Conservation (phyloP, 2,797 vertebrate species). For the Tauraco hartlaubi region DNA sequence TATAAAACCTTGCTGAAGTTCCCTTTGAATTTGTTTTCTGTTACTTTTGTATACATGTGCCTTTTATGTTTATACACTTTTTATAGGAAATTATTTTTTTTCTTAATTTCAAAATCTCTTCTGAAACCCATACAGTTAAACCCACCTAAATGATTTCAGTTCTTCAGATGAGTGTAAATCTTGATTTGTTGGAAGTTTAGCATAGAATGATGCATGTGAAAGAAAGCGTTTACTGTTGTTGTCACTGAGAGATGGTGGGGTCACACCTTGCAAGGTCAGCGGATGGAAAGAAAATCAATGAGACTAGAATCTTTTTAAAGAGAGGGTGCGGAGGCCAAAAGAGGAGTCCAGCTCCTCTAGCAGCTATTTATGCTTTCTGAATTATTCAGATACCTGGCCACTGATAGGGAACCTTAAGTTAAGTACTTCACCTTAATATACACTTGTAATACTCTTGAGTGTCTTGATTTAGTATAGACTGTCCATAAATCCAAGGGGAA, state of each 20-base stretch:
- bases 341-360: background rate
- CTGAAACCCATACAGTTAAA: background rate
- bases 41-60: background rate
- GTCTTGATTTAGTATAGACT: background rate
- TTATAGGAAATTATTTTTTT: background rate
- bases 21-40: constrained; percentile 54
- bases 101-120: background rate
- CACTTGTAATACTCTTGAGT: background rate
- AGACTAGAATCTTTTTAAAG: background rate
- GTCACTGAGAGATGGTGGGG: background rate
- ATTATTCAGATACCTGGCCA: background rate
- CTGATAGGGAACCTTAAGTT: background rate
- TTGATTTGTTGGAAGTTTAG: background rate
- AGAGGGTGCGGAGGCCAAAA: background rate
- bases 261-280: background rate
- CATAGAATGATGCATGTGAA: background rate
- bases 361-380: background rate
- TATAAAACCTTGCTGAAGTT: constrained; percentile 58
- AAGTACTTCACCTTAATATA: background rate
- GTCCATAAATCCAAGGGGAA: background rate
- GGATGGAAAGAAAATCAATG: constrained; percentile 1
- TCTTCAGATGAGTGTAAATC: background rate
- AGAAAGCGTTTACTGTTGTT: background rate
- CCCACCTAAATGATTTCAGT: background rate
- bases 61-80: background rate